Evolutionary conservation across 2,113 vertebrate genomes (phyloP), one percentile per base, ranked within the genome.

Genomic region (Ceuthmochares aereus): DNA sequence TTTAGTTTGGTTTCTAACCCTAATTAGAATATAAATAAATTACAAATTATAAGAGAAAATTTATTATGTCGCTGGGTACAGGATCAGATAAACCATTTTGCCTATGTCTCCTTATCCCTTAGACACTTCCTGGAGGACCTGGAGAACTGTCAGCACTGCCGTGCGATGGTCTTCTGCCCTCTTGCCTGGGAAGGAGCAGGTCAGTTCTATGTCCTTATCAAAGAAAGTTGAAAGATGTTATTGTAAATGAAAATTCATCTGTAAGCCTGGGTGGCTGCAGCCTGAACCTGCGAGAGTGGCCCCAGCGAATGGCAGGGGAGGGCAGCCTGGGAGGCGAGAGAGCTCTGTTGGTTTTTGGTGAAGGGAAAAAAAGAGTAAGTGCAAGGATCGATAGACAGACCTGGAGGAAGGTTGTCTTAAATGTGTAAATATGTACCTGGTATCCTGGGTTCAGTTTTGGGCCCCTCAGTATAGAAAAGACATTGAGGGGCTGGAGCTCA

Each of bases 311-410:
- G 12, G 23, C 18, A 34, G 37, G 20, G 15, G 36, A 49, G 18
- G 18, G 43, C 29, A 84, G 49, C 14, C 27, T 59, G 62, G 45
- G 64, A 55, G 27, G 30, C 29, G 32, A 40, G 40, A 51, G 42
- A 23, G 4, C 10, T 27, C 22, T 74, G 36, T 21, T 74, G 30
- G 2, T 66, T 29, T 4, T n/a, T 30, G 32, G 17, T 36, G 56
- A 51, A 51, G 37, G 11, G 11, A 26, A 30, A 90, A 67, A 67
- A 19, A n/a, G 37, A 89, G n/a, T 20, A 30, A 72, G 22, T 15
- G 54, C 63, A 73, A 73, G 27, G 70, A 15, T 12, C 0, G 0
- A 18, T 4, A 16, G 14, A 43, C 55, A 69, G 21, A 30, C 0
- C 0, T 45, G 43, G 54, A 55, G 21, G 21, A 51, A 17, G 6